Percentiles rank a stretch among this genome's conserved stretches.
These are phyloP conservation scores for Cheumatopsyche charites DNA, from an alignment of 1,140 invertebrate species.

Conservation along the genomic window DNA sequence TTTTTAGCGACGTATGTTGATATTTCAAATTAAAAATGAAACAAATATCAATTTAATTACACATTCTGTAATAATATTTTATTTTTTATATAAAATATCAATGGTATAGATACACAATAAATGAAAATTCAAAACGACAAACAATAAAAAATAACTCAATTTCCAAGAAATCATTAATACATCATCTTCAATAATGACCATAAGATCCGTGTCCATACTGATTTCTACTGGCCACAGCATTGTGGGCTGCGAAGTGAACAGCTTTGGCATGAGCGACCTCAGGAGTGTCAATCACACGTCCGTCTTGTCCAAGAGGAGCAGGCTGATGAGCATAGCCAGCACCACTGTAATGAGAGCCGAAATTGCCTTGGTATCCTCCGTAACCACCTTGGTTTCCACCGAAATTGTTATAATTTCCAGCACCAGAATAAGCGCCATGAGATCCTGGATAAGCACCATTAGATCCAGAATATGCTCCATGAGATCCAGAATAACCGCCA, in stretches of 20 bases:
- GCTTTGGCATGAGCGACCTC: conserved; percentile 37
- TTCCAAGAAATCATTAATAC: neutral
- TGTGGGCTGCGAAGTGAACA: conserved; percentile 47
- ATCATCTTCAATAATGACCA: conserved; percentile 2
- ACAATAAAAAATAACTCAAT: neutral
- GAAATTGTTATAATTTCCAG: neutral
- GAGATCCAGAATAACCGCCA: conserved; percentile 32
- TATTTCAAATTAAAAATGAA: too few relatives aligned
- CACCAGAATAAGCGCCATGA: neutral
- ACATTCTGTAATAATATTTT: too few relatives aligned
- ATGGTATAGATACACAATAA: neutral
- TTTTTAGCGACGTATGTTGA: too few relatives aligned
- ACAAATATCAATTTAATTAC: too few relatives aligned
- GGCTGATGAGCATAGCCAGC: conserved; percentile 1
- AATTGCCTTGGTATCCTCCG: neutral
- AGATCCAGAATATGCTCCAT: conserved; percentile 1
- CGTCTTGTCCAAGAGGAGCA: conserved; percentile 27
- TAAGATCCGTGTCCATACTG: conserved; percentile 38
- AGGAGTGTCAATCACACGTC: conserved; percentile 29
- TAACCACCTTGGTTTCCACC: neutral
- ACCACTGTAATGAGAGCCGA: neutral
- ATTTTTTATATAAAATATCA: neutral
- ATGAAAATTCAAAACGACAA: neutral
- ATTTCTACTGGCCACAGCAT: neutral
- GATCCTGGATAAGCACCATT: conserved; percentile 2